A percentile compares a stretch with the other conserved stretches of the same genome.
phyloP scores from a whole-genome alignment of 2,797 vertebrate genomes.

The Karalla daura region DNA sequence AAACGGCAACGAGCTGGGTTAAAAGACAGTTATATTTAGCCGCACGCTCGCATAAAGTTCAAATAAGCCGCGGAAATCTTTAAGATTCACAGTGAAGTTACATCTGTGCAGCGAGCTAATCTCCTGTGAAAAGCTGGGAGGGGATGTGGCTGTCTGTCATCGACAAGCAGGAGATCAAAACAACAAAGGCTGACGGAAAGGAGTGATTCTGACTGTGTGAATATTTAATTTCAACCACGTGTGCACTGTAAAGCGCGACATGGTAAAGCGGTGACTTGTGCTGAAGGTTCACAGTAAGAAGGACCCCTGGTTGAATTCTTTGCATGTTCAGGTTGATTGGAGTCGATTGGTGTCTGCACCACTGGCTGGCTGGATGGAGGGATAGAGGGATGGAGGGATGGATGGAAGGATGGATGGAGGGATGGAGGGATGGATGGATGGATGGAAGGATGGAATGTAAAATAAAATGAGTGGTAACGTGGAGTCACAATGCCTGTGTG shows the following conservation, averaged over 20 bases:
- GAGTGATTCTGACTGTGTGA: neutral
- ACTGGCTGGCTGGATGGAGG: no score
- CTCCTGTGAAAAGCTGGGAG: conserved; percentile 21
- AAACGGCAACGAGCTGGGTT: conserved; percentile 29
- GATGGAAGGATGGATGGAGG: no score
- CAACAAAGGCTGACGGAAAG: conserved; percentile 26
- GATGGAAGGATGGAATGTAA: no score
- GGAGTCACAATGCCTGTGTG: neutral
- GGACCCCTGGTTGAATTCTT: no score
- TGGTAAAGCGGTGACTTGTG: no score
- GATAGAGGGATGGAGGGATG: no score
- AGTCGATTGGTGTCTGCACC: no score
- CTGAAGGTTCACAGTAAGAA: no score
- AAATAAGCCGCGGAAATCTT: conserved; percentile 36
- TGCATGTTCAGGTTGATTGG: no score
- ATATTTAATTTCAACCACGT: conserved; percentile 44
- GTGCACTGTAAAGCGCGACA: no score
- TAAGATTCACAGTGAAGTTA: conserved; percentile 25
- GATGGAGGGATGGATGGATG: no score
- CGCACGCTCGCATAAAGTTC: conserved; percentile 15
- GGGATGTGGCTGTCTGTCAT: conserved; percentile 21
- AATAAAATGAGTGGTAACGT: conserved; percentile 13
- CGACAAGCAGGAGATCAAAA: conserved; percentile 33
- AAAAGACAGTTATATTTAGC: conserved; percentile 61
- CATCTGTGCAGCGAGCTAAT: conserved; percentile 38